Conservation (phyloP, 2,888 invertebrate genomes). For the Dryobotodes eremita region DNA sequence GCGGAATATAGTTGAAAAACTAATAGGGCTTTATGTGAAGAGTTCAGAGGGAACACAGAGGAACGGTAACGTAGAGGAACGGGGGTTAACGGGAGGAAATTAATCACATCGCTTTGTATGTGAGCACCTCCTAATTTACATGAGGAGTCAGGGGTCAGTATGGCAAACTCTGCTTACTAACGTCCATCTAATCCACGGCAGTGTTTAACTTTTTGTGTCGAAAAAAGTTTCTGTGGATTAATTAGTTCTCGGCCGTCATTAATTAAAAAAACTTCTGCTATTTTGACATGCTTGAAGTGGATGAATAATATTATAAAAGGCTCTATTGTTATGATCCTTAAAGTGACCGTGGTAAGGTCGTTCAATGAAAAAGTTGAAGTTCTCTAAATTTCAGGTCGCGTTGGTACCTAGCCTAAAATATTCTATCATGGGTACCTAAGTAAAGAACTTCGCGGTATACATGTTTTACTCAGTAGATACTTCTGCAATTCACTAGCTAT, state of each 20-base stretch:
- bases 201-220: slow-evolving; percentile 16
- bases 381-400: background rate
- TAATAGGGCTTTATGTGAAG: slow-evolving; percentile 47
- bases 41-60: slow-evolving; percentile 6
- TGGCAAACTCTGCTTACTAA: slow-evolving; percentile 56
- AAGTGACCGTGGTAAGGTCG: too few species aligned
- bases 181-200: slow-evolving; percentile 14
- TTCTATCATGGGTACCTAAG: background rate
- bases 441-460: background rate
- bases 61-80: background rate
- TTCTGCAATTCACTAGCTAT: background rate
- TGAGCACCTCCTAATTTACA: slow-evolving; percentile 69
- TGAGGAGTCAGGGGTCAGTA: slow-evolving; percentile 68
- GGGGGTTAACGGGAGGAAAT: slow-evolving; percentile 18
- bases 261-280: slow-evolving; percentile 46
- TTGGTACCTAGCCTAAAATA: background rate
- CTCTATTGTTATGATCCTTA: background rate
- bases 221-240: slow-evolving; percentile 27
- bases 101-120: slow-evolving; percentile 67
- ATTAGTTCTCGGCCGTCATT: slow-evolving; percentile 36
- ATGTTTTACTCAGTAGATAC: background rate
- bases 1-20: slow-evolving; percentile 48
- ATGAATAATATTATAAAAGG: slow-evolving; percentile 2
- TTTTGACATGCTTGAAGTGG: slow-evolving; percentile 29
- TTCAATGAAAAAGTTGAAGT: background rate